Conservation (phyloP, 2,797 vertebrate species). For the Labeo calbasu region DNA sequence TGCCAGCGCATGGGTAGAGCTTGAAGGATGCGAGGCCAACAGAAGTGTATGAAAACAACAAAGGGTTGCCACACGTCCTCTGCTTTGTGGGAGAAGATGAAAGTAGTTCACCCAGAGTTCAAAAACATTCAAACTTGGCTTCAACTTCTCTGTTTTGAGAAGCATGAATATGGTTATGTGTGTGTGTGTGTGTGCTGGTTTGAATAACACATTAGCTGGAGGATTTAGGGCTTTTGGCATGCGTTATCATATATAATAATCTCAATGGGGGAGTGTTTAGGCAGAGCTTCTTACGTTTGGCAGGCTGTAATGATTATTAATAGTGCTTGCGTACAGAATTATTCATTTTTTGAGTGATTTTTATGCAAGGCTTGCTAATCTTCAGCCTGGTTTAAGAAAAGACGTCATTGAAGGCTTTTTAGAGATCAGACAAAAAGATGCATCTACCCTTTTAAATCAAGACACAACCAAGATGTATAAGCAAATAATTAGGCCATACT, state of each 20-base stretch:
- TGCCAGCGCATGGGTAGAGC: constrained; percentile 4
- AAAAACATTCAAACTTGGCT: constrained; percentile 23
- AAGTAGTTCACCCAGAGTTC: constrained; percentile 48
- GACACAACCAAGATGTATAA: neutral
- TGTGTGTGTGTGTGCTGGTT: neutral
- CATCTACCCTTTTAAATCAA: neutral
- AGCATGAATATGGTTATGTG: constrained; percentile 1
- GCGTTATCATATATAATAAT: constrained; percentile 8
- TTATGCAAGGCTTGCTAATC: neutral
- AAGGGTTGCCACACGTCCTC: constrained; percentile 20
- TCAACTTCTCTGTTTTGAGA: constrained; percentile 18
- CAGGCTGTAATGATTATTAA: constrained; percentile 7
- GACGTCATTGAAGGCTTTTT: neutral
- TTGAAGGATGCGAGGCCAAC: neutral
- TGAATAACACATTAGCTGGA: neutral
- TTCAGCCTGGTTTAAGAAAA: neutral
- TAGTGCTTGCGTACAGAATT: neutral
- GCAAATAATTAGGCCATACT: neutral
- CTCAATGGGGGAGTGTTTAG: neutral
- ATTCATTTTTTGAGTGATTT: neutral
- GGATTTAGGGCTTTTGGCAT: neutral
- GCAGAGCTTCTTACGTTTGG: neutral
- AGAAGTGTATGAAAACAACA: constrained; percentile 27
- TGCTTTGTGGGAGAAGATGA: constrained; percentile 26
- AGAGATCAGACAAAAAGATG: neutral